Evolutionary conservation across 2,888 invertebrate genomes (phyloP).

Genomic region (Drosophila pegasa): DNA sequence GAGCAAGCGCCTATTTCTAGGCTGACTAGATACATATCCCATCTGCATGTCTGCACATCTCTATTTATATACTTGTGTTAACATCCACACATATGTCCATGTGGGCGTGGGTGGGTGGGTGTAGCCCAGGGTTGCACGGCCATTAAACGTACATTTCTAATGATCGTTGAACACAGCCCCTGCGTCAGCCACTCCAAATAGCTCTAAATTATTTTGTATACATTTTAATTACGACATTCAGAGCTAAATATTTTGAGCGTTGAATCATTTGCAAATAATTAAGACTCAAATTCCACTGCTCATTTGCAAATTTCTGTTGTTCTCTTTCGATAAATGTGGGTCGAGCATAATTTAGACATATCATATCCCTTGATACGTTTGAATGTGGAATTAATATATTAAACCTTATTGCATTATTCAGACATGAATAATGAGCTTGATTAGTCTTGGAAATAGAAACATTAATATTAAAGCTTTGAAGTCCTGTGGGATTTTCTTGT

Average conservation of each 20-base stretch:
- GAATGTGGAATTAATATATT: too few species aligned
- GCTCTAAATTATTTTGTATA: conserved; percentile 2
- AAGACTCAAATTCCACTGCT: background rate
- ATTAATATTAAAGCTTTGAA: too few species aligned
- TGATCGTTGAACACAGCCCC: conserved; percentile 9
- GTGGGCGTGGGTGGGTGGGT: background rate
- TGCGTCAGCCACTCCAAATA: background rate
- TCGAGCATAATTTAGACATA: background rate
- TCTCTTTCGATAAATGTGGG: background rate
- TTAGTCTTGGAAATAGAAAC: too few species aligned
- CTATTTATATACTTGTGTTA: background rate
- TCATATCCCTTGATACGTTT: background rate
- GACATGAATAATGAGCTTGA: too few species aligned
- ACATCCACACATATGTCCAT: background rate
- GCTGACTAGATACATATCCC: conserved; percentile 24
- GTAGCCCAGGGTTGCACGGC: background rate
- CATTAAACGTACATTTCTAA: conserved; percentile 27
- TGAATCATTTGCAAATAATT: background rate
- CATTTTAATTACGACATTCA: background rate
- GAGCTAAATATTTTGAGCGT: background rate
- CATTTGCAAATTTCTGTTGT: background rate
- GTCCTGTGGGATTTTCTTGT: too few species aligned
- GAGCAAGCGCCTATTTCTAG: conserved; percentile 13
- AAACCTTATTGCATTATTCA: too few species aligned
- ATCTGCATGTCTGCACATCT: background rate